A percentile compares a stretch with the other conserved stretches of the same genome.
These are phyloP conservation scores for Prunella fulvescens DNA, from an alignment of 2,113 vertebrate genomes.

Conservation along the genomic window DNA sequence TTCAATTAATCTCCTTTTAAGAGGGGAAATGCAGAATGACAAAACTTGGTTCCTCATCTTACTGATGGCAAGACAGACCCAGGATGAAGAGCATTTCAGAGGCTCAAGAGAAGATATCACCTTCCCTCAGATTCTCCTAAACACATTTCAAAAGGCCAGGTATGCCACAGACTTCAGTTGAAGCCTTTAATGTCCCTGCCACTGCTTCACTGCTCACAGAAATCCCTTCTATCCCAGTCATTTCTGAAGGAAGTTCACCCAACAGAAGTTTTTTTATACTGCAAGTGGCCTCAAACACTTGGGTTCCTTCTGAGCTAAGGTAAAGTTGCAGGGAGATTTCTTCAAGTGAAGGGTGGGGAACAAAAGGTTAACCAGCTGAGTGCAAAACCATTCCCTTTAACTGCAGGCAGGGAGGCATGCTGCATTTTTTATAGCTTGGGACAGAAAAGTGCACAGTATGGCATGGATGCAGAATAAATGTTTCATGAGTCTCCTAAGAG, in stretches of 20 bases:
- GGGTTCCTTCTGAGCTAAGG: neutral
- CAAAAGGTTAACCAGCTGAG: neutral
- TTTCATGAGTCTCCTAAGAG: neutral
- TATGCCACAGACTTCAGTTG: neutral
- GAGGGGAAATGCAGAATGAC: neutral
- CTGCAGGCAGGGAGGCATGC: neutral
- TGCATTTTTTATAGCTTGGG: constrained; percentile 3
- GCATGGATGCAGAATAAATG: neutral
- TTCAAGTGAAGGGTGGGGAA: neutral
- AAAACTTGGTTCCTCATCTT: neutral
- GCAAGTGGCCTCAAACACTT: neutral
- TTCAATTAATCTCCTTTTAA: neutral
- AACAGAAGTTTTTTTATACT: neutral
- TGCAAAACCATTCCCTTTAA: neutral
- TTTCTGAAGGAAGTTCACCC: neutral
- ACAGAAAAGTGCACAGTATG: neutral
- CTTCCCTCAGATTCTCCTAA: neutral
- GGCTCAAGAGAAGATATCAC: neutral
- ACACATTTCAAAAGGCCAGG: neutral
- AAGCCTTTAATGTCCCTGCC: neutral
- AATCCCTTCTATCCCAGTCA: neutral
- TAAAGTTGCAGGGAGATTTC: neutral
- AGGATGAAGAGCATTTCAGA: neutral
- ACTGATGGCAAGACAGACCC: neutral
- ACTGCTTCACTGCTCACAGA: neutral